Evolutionary conservation across 1,140 invertebrate genomes (phyloP), one percentile per base, ranked within the genome.

Genomic region (Limonius californicus): DNA sequence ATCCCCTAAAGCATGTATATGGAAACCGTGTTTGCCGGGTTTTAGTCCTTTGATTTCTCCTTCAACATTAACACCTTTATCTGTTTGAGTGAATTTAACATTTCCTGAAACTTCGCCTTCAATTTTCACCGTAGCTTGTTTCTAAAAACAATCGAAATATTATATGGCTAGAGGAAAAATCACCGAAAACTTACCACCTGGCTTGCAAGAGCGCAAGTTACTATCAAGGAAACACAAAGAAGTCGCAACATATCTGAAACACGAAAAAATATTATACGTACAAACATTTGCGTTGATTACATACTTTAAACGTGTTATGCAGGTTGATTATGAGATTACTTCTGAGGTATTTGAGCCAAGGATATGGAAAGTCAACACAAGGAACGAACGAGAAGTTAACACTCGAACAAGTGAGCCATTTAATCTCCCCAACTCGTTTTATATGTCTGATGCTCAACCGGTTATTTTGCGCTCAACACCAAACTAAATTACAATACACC

Each of bases 1-100:
- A 73, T 96, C 92, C 62, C 94, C 93, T 75, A 83, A 84, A 68
- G 91, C 84, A 75, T 94, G 90, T 15, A 95, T 80, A 75, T 94
- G 91, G 2, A 84, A 59, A 1, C 82, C 83, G 61, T 84, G 83
- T 8, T 80, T 77, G 12, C 84, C 86, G 6, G 84, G 76, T 8
- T 80, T 73, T 11, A 96, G 78, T 1, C 91, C 91, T 1, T 79
- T 84, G 35, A 97, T 82, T 62, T 87, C 85, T 19, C 94, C 94
- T 61, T 82, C 79, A 11, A 92, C 82, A 20, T 80, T 75, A n/a
- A 89, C 84, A 2, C 11, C 35, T 11, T 39, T 12, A n/a, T n/a
- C 35, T 39, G 2, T 2, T 39, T 39, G 8, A 11, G 35, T 39
- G n/a, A 39, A 39, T 39, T 39, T 12, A 39, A 12, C n/a, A 39